A percentile compares a stretch with the other conserved stretches of the same genome.
Conservation (phyloP, 1,140 invertebrate species). For the Sycobia sp. region DNA sequence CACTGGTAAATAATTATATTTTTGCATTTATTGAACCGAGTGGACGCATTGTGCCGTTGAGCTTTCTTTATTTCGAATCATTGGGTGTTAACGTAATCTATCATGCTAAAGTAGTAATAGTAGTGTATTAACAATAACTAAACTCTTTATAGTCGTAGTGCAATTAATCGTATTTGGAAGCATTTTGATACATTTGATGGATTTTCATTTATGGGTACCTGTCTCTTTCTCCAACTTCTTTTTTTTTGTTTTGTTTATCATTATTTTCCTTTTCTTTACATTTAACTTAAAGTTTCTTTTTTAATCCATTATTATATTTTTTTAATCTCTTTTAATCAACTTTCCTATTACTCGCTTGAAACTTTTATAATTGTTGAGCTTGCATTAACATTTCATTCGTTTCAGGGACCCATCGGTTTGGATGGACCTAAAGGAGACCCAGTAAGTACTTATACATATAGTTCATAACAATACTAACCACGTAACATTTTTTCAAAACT, state of each 20-base stretch:
- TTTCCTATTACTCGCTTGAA: constrained; percentile 33
- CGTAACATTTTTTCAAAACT: too few relatives aligned
- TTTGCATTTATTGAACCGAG: too few relatives aligned
- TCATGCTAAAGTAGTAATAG: constrained; percentile 26
- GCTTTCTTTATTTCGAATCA: constrained; percentile 1
- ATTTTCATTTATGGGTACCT: not conserved
- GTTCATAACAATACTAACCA: too few relatives aligned
- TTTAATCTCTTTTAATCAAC: constrained; percentile 4
- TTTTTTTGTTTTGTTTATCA: constrained; percentile 34
- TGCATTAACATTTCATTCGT: constrained; percentile 44
- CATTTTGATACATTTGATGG: constrained; percentile 33
- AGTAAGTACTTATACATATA: too few relatives aligned
- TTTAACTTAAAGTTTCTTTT: too few relatives aligned
- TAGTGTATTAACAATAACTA: constrained; percentile 39
- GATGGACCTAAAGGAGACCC: constrained; percentile 92
- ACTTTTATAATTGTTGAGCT: constrained; percentile 3
- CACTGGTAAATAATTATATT: too few relatives aligned
- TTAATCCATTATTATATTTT: too few relatives aligned
- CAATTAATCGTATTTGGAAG: constrained; percentile 48
- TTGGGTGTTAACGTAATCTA: constrained; percentile 4
- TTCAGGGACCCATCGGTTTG: constrained; percentile 90
- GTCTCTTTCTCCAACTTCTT: constrained; percentile 25
- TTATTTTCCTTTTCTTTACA: too few relatives aligned
- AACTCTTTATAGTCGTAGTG: constrained; percentile 29
- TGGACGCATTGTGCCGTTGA: too few relatives aligned